These are phyloP conservation scores for Poeciliopsis turrubarensis DNA, from an alignment of 2,113 vertebrate genomes.

Conservation along the genomic window DNA sequence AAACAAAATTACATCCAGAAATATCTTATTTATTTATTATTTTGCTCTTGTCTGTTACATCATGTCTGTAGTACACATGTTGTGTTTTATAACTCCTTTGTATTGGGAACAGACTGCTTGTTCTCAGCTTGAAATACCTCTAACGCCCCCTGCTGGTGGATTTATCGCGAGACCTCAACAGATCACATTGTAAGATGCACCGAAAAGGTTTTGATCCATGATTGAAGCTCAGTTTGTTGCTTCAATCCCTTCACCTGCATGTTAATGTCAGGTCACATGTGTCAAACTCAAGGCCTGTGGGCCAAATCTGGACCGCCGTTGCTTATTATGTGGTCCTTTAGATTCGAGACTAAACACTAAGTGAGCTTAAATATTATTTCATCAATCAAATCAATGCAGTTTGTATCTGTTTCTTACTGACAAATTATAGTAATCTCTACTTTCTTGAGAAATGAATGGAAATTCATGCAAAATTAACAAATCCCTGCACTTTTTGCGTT, in stretches of 20 bases:
- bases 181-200: constrained; percentile 4
- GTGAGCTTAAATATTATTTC: no score
- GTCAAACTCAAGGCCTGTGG: no score
- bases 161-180: neutral
- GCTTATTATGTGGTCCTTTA: no score
- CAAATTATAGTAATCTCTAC: no score
- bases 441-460: no score
- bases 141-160: constrained; percentile 66
- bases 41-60: constrained; percentile 27
- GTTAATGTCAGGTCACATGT: neutral
- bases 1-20: neutral
- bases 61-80: constrained; percentile 14
- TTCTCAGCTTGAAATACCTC: constrained; percentile 36
- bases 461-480: no score
- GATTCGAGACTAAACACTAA: no score
- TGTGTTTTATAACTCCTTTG: constrained; percentile 11
- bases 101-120: neutral
- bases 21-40: neutral
- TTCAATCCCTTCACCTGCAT: neutral
- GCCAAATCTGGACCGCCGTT: no score
- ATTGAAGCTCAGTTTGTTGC: constrained; percentile 16
- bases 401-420: no score
- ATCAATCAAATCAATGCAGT: no score
- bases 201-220: constrained; percentile 42
- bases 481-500: no score